Evolutionary conservation across 1,140 invertebrate species (phyloP).

Genomic region (Halictus rubicundus): DNA sequence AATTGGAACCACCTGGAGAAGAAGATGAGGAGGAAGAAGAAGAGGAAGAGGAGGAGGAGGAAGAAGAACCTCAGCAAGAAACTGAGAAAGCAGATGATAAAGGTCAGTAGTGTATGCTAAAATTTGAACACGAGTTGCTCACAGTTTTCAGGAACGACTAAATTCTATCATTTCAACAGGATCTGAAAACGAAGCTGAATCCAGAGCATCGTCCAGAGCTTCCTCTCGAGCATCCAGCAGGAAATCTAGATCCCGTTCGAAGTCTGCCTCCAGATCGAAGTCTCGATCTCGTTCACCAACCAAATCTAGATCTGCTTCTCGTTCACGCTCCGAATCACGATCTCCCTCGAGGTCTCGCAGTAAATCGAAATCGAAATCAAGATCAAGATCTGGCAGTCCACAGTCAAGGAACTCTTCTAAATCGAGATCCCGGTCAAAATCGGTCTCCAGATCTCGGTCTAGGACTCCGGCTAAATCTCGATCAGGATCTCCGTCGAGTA

Average conservation of each 20-base stretch:
- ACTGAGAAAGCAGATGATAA: constrained; percentile 72
- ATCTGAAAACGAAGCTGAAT: constrained; percentile 69
- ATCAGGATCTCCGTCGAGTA: constrained; percentile 65
- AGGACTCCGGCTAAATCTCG: constrained; percentile 69
- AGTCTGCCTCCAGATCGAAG: constrained; percentile 70
- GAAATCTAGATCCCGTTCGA: constrained; percentile 71
- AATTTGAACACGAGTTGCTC: neutral
- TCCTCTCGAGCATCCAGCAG: constrained; percentile 70
- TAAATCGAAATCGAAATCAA: constrained; percentile 66
- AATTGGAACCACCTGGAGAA: constrained; percentile 93
- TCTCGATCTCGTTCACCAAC: constrained; percentile 73
- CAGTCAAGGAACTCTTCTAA: constrained; percentile 61
- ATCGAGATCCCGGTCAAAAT: constrained; percentile 68
- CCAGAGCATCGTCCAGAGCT: constrained; percentile 68
- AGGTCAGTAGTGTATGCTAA: constrained; percentile 48
- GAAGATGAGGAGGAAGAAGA: constrained; percentile 86
- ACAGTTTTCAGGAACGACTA: neutral
- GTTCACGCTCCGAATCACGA: constrained; percentile 68
- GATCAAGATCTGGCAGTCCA: constrained; percentile 65
- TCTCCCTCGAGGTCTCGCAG: constrained; percentile 69
- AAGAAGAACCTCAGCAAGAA: constrained; percentile 69
- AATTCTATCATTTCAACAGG: constrained; percentile 45
- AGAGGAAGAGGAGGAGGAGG: constrained; percentile 74
- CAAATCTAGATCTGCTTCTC: constrained; percentile 64
- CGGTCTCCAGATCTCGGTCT: constrained; percentile 71